Percentiles rank a stretch among this genome's conserved stretches.
phyloP scores from a whole-genome alignment of 2,888 invertebrate species.

The Eristalis pertinax region DNA sequence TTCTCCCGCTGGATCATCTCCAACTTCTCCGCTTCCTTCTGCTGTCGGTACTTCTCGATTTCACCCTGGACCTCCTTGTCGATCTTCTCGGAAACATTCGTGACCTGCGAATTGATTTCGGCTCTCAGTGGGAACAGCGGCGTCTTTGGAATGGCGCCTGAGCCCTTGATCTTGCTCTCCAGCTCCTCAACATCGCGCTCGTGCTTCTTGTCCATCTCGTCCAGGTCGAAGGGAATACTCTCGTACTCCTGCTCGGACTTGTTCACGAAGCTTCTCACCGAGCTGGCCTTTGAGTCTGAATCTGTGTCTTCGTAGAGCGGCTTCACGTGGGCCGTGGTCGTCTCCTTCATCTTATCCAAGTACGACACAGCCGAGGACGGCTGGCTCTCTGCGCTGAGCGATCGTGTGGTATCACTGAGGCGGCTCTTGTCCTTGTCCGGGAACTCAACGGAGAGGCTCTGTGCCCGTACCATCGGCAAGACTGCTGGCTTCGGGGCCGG shows the following conservation, averaged over 20 bases:
- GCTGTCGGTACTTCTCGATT: conserved; percentile 74
- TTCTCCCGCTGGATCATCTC: conserved; percentile 82
- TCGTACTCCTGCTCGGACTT: conserved; percentile 83
- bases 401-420: conserved; percentile 70
- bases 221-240: conserved; percentile 82
- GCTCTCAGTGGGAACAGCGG: conserved; percentile 59
- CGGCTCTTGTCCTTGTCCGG: conserved; percentile 72
- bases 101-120: conserved; percentile 33
- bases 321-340: conserved; percentile 74
- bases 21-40: conserved; percentile 80
- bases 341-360: conserved; percentile 78
- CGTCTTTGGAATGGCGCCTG: conserved; percentile 73
- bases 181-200: conserved; percentile 81
- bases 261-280: conserved; percentile 79
- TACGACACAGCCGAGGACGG: conserved; percentile 74
- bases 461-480: conserved; percentile 77
- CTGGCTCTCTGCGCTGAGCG: conserved; percentile 75
- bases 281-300: conserved; percentile 80
- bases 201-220: conserved; percentile 79
- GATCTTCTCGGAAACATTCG: conserved; percentile 9
- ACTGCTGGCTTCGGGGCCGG: conserved; percentile 79
- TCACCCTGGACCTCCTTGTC: conserved; percentile 76
- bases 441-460: conserved; percentile 74
- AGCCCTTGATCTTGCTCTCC: conserved; percentile 82
- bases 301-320: conserved; percentile 80